Percentiles rank a stretch among this genome's conserved stretches.
These are phyloP conservation scores for Melipona bicolor DNA, from an alignment of 2,888 invertebrate species.

Conservation along the genomic window DNA sequence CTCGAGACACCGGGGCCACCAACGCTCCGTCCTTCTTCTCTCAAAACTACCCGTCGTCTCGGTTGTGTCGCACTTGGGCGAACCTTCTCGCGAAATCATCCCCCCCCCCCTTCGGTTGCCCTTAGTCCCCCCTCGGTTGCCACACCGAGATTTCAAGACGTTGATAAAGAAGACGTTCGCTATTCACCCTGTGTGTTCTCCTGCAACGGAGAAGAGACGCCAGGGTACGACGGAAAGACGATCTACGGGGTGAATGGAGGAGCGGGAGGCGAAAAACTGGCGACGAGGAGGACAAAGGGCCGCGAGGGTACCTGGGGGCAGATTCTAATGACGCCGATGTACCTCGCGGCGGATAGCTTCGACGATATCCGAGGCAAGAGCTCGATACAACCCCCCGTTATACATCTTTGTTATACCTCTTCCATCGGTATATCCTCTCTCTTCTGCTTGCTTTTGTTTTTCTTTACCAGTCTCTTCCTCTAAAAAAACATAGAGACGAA, in stretches of 20 bases:
- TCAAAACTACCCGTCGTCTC: not conserved
- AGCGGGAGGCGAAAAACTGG: constrained; percentile 24
- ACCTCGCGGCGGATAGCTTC: constrained; percentile 79
- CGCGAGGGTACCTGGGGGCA: constrained; percentile 65
- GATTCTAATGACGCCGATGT: constrained; percentile 80
- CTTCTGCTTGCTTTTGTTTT: not conserved
- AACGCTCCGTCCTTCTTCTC: not conserved
- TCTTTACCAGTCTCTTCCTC: not conserved
- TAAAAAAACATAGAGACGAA: not conserved
- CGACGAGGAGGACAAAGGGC: constrained; percentile 57
- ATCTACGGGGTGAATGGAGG: constrained; percentile 42
- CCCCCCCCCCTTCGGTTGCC: not conserved
- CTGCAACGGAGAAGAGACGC: constrained; percentile 12
- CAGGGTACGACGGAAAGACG: constrained; percentile 44
- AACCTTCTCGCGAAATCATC: constrained; percentile 35
- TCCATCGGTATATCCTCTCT: constrained; percentile 24
- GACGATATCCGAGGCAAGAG: constrained; percentile 67
- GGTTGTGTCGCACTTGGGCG: constrained; percentile 9
- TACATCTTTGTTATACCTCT: constrained; percentile 41
- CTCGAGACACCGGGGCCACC: constrained; percentile 46
- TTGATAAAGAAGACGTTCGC: constrained; percentile 70
- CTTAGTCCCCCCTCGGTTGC: constrained; percentile 39
- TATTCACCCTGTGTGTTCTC: constrained; percentile 41
- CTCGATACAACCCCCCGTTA: constrained; percentile 42
- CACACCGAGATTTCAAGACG: constrained; percentile 71